phyloP scores from a whole-genome alignment of 2,797 vertebrate species.

The Chaunax sp. region DNA sequence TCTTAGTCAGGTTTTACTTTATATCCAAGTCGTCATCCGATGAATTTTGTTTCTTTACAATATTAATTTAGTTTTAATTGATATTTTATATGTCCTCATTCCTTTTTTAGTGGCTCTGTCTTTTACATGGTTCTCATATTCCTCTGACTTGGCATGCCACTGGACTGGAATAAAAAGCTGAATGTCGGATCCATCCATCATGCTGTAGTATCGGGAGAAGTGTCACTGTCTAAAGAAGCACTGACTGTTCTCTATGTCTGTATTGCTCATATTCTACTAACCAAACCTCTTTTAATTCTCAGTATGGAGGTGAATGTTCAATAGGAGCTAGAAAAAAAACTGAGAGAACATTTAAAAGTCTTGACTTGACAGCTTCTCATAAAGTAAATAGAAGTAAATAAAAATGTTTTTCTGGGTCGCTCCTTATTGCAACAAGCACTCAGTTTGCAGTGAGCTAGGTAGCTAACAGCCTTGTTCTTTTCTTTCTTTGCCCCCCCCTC shows the following conservation, averaged over 20 bases:
- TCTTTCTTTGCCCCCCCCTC: conserved; percentile 58
- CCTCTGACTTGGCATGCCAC: too few relatives aligned
- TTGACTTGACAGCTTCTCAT: conserved; percentile 5
- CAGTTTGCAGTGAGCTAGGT: conserved; percentile 86
- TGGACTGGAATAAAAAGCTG: background rate
- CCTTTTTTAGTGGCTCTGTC: too few relatives aligned
- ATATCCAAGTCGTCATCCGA: too few relatives aligned
- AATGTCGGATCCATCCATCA: background rate
- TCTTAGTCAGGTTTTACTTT: too few relatives aligned
- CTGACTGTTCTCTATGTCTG: conserved; percentile 14
- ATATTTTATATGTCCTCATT: too few relatives aligned
- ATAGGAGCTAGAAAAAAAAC: conserved; percentile 51
- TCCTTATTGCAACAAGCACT: conserved; percentile 61
- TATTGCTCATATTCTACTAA: conserved; percentile 48
- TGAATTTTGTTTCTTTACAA: too few relatives aligned
- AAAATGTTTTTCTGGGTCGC: conserved; percentile 49
- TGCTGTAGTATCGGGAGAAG: too few relatives aligned
- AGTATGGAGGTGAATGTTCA: conserved; percentile 41
- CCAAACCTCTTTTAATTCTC: conserved; percentile 44
- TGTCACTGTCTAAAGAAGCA: too few relatives aligned
- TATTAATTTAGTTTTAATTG: too few relatives aligned
- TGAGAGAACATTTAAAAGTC: conserved; percentile 20
- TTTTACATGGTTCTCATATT: too few relatives aligned
- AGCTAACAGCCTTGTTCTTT: conserved; percentile 88
- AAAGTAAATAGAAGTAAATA: too few relatives aligned